Conservation (phyloP, 2,888 invertebrate species). For the Pristionchus maxplancki region DNA sequence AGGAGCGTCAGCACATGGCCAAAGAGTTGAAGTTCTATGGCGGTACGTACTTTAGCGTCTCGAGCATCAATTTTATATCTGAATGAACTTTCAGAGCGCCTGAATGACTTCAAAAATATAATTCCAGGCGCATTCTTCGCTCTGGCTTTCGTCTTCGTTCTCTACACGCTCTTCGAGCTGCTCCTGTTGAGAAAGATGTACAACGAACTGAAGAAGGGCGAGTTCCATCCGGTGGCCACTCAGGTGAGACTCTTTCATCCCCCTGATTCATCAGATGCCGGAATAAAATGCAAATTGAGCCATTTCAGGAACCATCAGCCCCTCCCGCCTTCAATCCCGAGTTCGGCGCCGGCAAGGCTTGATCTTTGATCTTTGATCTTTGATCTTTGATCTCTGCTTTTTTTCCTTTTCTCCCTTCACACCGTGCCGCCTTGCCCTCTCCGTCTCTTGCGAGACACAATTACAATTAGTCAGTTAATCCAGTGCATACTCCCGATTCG, state of each 20-base stretch:
- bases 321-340: constrained; percentile 53
- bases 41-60: constrained; percentile 11
- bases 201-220: constrained; percentile 57
- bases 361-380: constrained; percentile 16
- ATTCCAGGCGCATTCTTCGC: constrained; percentile 32
- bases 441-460: background rate
- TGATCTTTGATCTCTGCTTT: background rate
- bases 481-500: background rate
- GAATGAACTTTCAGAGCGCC: too few relatives aligned
- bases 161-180: constrained; percentile 59
- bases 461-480: background rate
- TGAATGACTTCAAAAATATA: too few relatives aligned
- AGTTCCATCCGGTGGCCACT: background rate
- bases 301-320: constrained; percentile 36
- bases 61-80: too few relatives aligned
- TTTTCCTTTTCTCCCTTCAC: background rate
- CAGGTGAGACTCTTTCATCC: background rate
- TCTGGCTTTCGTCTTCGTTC: constrained; percentile 39
- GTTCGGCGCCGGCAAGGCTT: constrained; percentile 28
- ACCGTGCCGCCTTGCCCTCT: background rate
- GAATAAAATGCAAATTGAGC: constrained; percentile 55
- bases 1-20: constrained; percentile 57
- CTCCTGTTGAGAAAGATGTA: constrained; percentile 63
- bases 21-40: constrained; percentile 55
- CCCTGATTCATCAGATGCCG: too few relatives aligned